Base-by-base conservation (phyloP, 2,797 vertebrate genomes). In the Molossus alvarezi region DNA sequence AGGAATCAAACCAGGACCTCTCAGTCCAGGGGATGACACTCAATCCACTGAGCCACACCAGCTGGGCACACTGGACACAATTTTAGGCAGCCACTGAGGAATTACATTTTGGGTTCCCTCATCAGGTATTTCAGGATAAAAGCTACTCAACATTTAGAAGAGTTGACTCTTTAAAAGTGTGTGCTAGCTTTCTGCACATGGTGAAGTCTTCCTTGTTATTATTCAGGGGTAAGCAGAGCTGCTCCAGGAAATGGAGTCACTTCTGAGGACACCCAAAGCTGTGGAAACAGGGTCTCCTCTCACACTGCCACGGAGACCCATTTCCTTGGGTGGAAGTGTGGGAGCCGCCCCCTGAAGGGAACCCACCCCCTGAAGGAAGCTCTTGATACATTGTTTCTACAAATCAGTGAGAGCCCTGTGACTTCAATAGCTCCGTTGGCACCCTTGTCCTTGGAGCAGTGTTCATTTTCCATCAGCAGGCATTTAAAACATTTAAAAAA, bases 391-490 rank as follows among this genome's bases (percentile, higher is more conserved):
- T 23, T 5, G 0, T 5, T 95, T 81, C 67, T 77, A 60, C 94
- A 90, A 87, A 62, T 93, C 65, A 90, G 20, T 71, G 95, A 76
- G n/a, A 37, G n/a, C 7, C 1, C 75, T 48, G 65, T 53, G 45
- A 77, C 94, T 90, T 95, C 85, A 88, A 20, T 11, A 18, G 3
- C 27, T 92, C 62, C 57, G 1, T 12, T 73, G 95, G 88, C 64
- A 87, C 67, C 86, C 97, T 90, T 51, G 37, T 8, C 81, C 58
- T 95, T 90, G 76, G 62, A 93, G 45, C 45, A 15, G 2, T 57
- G 85, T 90, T 45, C 48, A 57, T 91, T 97, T 95, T 92, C 77
- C 91, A 15, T 12, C 90, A 83, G 88, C 11, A 25, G 77, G 77
- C 73, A 64, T 80, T 90, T 58, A 5, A 25, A 41, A 45, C 41